phyloP scores from a whole-genome alignment of 2,888 invertebrate species.

The Cryptus viduatorius region DNA sequence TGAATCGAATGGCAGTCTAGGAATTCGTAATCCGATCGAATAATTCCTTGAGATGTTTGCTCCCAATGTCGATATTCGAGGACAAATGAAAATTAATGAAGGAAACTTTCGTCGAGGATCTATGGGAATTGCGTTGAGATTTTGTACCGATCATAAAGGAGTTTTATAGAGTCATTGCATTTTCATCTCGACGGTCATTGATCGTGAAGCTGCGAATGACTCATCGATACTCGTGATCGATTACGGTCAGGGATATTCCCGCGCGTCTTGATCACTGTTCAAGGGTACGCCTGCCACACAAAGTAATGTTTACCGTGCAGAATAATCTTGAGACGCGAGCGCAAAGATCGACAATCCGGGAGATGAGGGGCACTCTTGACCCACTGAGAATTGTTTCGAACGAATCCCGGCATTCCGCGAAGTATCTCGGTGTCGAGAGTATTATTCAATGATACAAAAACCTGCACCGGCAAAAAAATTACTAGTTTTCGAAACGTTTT shows the following conservation, averaged over 20 bases:
- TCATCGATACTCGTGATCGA: slow-evolving; percentile 51
- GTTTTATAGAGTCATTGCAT: not conserved
- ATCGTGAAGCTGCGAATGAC: slow-evolving; percentile 46
- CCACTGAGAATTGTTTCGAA: slow-evolving; percentile 41
- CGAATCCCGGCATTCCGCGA: not conserved
- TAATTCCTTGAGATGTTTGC: too few species aligned
- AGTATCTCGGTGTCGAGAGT: not conserved
- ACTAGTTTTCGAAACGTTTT: not conserved
- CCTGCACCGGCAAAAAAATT: not conserved
- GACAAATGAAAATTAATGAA: too few species aligned
- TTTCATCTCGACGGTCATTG: slow-evolving; percentile 39
- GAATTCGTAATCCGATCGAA: too few species aligned
- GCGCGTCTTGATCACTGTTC: slow-evolving; percentile 43
- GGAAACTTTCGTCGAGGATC: too few species aligned
- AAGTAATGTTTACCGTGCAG: not conserved
- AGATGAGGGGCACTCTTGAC: slow-evolving; percentile 39
- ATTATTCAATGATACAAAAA: not conserved
- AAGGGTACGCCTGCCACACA: slow-evolving; percentile 30
- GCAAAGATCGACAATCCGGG: slow-evolving; percentile 1
- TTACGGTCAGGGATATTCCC: slow-evolving; percentile 67
- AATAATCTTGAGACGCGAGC: slow-evolving; percentile 10
- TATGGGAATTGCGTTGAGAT: too few species aligned
- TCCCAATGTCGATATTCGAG: too few species aligned
- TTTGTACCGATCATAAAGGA: too few species aligned
- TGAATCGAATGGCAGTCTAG: too few species aligned